Evolutionary conservation across 2,113 vertebrate genomes (phyloP).

Genomic region (Oncorhynchus mykiss): DNA sequence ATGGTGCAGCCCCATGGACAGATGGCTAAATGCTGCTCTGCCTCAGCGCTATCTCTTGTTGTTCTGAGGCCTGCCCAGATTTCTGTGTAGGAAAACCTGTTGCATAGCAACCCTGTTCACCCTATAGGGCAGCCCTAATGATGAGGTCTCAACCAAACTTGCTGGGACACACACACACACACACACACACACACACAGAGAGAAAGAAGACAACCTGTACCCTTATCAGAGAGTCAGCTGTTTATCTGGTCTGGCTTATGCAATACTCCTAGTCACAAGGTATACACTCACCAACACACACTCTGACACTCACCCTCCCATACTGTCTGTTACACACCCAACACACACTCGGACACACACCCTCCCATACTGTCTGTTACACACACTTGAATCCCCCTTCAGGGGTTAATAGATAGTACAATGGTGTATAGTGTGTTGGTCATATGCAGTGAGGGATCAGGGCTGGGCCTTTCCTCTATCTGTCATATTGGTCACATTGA

Average conservation of each 20-base stretch:
- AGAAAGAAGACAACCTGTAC: too few relatives aligned
- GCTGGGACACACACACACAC: constrained; percentile 6
- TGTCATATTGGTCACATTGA: too few relatives aligned
- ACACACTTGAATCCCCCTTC: constrained; percentile 4
- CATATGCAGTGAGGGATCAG: constrained; percentile 23
- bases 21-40: not conserved
- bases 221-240: too few relatives aligned
- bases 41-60: constrained; percentile 50
- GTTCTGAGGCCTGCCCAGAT: constrained; percentile 39
- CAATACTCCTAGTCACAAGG: not conserved
- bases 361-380: too few relatives aligned
- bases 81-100: constrained; percentile 53
- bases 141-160: constrained; percentile 27
- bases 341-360: not conserved
- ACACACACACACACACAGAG: too few relatives aligned
- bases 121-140: constrained; percentile 3
- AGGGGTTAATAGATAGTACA: constrained; percentile 16
- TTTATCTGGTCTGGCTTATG: too few relatives aligned
- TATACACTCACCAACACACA: constrained; percentile 32
- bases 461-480: constrained; percentile 38
- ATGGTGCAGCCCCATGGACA: not conserved
- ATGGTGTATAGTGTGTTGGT: not conserved
- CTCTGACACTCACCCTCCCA: not conserved
- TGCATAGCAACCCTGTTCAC: constrained; percentile 76
- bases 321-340: not conserved